phyloP scores from a whole-genome alignment of 1,140 invertebrate species.

The Drosophila fuyamai region DNA sequence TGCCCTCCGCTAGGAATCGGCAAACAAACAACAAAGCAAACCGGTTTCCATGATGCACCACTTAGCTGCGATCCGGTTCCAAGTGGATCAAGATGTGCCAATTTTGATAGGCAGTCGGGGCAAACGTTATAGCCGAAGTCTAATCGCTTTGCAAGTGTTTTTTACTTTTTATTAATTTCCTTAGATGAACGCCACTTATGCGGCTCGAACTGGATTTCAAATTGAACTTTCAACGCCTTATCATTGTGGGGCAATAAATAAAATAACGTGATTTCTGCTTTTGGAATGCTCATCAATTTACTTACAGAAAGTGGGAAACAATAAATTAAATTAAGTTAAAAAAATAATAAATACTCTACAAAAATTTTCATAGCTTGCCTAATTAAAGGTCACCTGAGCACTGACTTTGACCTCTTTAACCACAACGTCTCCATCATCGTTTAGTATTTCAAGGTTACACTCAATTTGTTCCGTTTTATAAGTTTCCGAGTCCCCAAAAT shows the following conservation, averaged over 20 bases:
- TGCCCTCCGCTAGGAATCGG: constrained; percentile 45
- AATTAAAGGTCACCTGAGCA: constrained; percentile 60
- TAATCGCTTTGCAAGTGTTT: constrained; percentile 48
- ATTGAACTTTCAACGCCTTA: constrained; percentile 35
- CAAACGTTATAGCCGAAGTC: constrained; percentile 35
- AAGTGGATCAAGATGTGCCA: constrained; percentile 62
- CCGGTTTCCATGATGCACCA: constrained; percentile 52
- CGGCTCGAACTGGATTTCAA: constrained; percentile 37
- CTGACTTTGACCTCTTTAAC: constrained; percentile 65
- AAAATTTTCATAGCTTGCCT: constrained; percentile 1
- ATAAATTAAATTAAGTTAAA: neutral
- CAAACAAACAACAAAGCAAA: constrained; percentile 34
- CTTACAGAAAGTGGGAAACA: constrained; percentile 17
- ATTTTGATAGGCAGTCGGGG: constrained; percentile 62
- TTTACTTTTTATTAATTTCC: constrained; percentile 44
- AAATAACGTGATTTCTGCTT: constrained; percentile 6
- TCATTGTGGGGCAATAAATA: constrained; percentile 22
- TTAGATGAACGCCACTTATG: constrained; percentile 7
- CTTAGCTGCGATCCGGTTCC: constrained; percentile 54
- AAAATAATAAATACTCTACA: neutral
- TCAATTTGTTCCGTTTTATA: constrained; percentile 66
- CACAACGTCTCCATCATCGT: constrained; percentile 57
- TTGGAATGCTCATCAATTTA: constrained; percentile 47
- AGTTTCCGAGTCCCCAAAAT: neutral
- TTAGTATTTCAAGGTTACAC: constrained; percentile 68